Conservation (phyloP, 2,797 vertebrate genomes). For the Neopelma chrysocephalum region DNA sequence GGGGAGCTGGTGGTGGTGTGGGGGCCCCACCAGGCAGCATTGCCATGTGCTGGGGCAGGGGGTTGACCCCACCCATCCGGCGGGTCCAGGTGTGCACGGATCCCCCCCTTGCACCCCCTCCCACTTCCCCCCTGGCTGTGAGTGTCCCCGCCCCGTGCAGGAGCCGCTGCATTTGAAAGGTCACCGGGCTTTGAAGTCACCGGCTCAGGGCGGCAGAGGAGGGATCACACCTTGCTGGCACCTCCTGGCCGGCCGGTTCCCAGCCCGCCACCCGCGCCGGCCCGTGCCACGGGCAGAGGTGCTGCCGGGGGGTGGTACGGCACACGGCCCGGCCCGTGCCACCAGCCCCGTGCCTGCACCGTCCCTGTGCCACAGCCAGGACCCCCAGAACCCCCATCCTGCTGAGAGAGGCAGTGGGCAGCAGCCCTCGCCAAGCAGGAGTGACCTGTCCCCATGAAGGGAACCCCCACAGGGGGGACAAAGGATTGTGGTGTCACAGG, state of each 20-base stretch:
- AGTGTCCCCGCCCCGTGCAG: background rate
- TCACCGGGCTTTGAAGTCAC: slow-evolving; percentile 34
- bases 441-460: rapidly evolving
- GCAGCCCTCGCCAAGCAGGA: rapidly evolving
- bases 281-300: background rate
- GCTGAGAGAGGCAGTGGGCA: rapidly evolving
- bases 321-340: background rate
- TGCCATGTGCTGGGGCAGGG: rapidly evolving
- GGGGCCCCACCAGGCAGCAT: background rate
- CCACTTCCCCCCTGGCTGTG: background rate
- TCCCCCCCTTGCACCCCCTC: rapidly evolving
- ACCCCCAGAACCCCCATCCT: rapidly evolving
- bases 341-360: background rate
- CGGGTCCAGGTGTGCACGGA: background rate
- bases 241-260: background rate
- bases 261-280: background rate
- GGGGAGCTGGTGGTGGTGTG: background rate
- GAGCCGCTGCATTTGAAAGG: slow-evolving; percentile 21
- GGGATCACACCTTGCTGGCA: background rate
- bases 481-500: background rate
- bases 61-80: background rate
- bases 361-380: rapidly evolving
- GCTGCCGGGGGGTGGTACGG: background rate
- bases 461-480: background rate
- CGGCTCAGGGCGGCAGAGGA: background rate